Evolutionary conservation across 2,888 invertebrate species (phyloP).

Genomic region (Noctua pronuba): DNA sequence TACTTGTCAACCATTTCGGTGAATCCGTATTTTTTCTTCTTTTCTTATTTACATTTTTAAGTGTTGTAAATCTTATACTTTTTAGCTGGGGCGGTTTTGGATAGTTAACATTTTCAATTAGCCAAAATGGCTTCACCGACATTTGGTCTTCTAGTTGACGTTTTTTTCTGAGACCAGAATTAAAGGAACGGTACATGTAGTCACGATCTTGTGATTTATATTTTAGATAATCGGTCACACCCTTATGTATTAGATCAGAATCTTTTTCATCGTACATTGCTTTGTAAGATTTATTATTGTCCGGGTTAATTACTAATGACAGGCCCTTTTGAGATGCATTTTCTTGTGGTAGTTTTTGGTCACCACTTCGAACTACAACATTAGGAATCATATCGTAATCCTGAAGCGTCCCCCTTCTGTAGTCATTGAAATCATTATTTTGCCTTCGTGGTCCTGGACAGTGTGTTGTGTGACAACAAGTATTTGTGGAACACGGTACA

Average conservation of each 20-base stretch:
- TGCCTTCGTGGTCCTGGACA: constrained; percentile 62
- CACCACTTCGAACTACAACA: constrained; percentile 73
- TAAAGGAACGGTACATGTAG: constrained; percentile 72
- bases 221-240: constrained; percentile 58
- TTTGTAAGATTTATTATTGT: constrained; percentile 54
- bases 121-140: constrained; percentile 82
- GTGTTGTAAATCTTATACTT: constrained; percentile 82
- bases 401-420: constrained; percentile 67
- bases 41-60: constrained; percentile 72
- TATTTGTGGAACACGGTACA: constrained; percentile 31
- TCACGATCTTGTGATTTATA: constrained; percentile 66
- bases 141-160: constrained; percentile 73
- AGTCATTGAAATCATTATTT: constrained; percentile 63
- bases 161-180: constrained; percentile 77
- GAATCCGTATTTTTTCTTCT: constrained; percentile 62
- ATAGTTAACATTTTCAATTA: constrained; percentile 75
- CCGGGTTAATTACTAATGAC: constrained; percentile 53
- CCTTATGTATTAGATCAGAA: constrained; percentile 65
- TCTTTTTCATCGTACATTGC: constrained; percentile 58
- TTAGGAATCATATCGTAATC: constrained; percentile 77
- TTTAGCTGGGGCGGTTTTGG: constrained; percentile 74
- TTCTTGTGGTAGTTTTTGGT: constrained; percentile 57
- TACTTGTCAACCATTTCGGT: constrained; percentile 63
- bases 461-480: constrained; percentile 42
- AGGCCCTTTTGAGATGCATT: constrained; percentile 39